Evolutionary conservation across 2,113 vertebrate species (phyloP).

Genomic region (Suricata suricatta): DNA sequence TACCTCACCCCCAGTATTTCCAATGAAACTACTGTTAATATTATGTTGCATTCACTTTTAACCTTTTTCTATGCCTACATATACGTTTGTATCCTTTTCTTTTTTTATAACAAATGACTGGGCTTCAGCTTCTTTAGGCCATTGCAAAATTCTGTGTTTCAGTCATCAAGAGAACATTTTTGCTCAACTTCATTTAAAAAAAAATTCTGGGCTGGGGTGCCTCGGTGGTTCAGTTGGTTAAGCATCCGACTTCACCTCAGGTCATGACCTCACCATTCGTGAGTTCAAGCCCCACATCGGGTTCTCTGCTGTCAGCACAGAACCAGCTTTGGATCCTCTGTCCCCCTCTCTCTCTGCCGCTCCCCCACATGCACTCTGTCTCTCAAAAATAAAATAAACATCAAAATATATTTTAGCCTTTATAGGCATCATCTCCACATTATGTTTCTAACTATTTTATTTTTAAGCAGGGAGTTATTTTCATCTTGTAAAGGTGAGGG

Average conservation of each 20-base stretch:
- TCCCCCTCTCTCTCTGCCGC: no score
- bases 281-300: no score
- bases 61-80: not conserved
- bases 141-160: not conserved
- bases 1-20: not conserved
- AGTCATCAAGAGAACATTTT: not conserved
- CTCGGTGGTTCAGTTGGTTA: no score
- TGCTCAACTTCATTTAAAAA: not conserved
- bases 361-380: no score
- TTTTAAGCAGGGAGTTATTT: constrained; percentile 2
- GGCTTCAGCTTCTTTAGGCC: not conserved
- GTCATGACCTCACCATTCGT: no score
- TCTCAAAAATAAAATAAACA: no score
- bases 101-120: not conserved
- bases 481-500: not conserved
- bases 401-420: not conserved
- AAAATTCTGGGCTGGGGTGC: not conserved
- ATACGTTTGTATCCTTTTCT: not conserved
- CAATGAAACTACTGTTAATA: not conserved
- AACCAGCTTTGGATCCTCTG: no score
- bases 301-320: no score
- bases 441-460: not conserved
- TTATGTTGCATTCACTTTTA: not conserved
- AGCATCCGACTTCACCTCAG: no score
- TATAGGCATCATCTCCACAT: not conserved